Evolutionary conservation across 2,888 invertebrate species (phyloP), one percentile per base, ranked within the genome.

Genomic region (Aphodius sticticus): DNA sequence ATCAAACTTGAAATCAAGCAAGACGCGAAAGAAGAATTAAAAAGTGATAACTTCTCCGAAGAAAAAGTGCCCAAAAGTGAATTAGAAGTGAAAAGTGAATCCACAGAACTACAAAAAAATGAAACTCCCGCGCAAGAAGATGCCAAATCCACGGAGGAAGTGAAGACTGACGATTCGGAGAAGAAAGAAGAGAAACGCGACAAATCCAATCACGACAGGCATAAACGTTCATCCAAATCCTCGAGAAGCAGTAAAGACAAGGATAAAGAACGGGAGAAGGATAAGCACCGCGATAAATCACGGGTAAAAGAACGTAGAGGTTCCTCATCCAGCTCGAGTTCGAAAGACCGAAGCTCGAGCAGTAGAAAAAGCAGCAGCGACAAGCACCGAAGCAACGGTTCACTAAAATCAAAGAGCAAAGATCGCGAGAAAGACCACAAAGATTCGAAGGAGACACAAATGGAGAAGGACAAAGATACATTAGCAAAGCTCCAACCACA

Each of bases 391-490:
- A 85, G 83, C 76, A 85, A 85, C 75, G 84, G 84, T 53, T 81
- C 82, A 37, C 70, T 82, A 77, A 89, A 88, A 83, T 84, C 85
- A 82, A 85, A 86, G 81, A 83, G 78, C 71, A 85, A 82, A 69
- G 85, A 78, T 80, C 84, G 82, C 84, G 85, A 81, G 83, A 87
- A 83, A 84, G 80, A 88, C 88, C 6, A 87, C 87, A 80, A 91
- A 89, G 82, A 90, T 69, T 85, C 85, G 16, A 90, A 91, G 84
- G 90, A 91, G 77, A 91, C 90, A 82, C 92, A 92, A 84, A 91
- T 90, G 35, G 94, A 95, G 81, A 95, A 94, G 87, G 92, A 94
- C 84, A 93, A 93, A 86, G 93, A 92, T 37, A 93, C 93, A 9
- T 90, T 94, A 72, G 92, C 94, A 38, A 94, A 95, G 87, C 86